phyloP scores from a whole-genome alignment of 2,888 invertebrate genomes.

The Linnaemya tessellans region DNA sequence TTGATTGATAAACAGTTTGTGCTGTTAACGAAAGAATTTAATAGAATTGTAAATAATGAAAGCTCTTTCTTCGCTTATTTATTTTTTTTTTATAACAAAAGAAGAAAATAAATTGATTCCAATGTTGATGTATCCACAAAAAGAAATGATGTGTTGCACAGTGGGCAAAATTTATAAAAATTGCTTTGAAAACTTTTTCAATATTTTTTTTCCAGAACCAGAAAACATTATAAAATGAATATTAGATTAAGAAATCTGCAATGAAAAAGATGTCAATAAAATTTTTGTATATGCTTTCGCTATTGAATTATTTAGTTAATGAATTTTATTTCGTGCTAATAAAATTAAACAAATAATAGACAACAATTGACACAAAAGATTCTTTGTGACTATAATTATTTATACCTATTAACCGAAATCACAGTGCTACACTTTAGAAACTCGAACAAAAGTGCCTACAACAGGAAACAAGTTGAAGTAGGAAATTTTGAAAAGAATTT shows the following conservation, averaged over 20 bases:
- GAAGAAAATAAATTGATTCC: background rate
- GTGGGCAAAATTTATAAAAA: background rate
- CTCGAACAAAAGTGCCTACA: constrained; percentile 35
- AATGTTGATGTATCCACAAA: background rate
- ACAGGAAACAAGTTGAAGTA: constrained; percentile 16
- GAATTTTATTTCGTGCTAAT: too few species aligned
- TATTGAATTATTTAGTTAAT: too few species aligned
- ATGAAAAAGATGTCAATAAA: too few species aligned
- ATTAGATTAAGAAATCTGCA: too few species aligned
- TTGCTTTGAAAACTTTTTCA: too few species aligned
- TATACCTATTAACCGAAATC: background rate
- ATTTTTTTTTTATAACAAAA: background rate
- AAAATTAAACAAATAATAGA: too few species aligned
- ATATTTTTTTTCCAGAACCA: too few species aligned
- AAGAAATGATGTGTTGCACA: background rate
- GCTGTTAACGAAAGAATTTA: constrained; percentile 34
- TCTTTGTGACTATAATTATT: too few species aligned
- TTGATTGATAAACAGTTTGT: constrained; percentile 11
- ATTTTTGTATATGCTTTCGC: too few species aligned
- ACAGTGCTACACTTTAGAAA: background rate
- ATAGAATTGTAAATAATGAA: constrained; percentile 55
- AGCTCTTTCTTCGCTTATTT: background rate
- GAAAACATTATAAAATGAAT: too few species aligned
- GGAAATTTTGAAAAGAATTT: constrained; percentile 30
- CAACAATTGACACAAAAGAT: too few species aligned